A percentile compares a stretch with the other conserved stretches of the same genome.
phyloP scores from a whole-genome alignment of 1,140 invertebrate genomes.

The Scaptomyza pallida region DNA sequence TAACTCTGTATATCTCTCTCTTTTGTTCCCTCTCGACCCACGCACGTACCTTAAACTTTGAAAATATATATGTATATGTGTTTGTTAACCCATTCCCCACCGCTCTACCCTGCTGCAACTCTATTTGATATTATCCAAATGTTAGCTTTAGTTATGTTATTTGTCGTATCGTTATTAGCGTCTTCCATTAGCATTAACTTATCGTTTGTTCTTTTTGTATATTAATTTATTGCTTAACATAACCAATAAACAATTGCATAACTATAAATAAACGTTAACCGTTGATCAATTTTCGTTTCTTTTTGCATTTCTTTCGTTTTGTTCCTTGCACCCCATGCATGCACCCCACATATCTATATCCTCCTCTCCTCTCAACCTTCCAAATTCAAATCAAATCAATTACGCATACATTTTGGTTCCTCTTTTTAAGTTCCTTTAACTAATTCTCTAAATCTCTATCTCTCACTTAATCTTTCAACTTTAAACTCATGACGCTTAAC shows the following conservation, averaged over 20 bases:
- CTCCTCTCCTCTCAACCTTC: not conserved
- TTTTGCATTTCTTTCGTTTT: conserved; percentile 51
- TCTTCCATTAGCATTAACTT: conserved; percentile 7
- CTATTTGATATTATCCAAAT: conserved; percentile 27
- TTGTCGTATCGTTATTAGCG: conserved; percentile 23
- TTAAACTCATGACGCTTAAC: conserved; percentile 66
- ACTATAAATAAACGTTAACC: conserved; percentile 22
- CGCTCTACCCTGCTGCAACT: not conserved
- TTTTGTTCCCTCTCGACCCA: not conserved
- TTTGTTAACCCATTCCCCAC: conserved; percentile 20
- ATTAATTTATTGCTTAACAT: conserved; percentile 40
- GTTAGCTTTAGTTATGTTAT: conserved; percentile 24
- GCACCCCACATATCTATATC: conserved; percentile 10
- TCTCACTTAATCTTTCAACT: conserved; percentile 45
- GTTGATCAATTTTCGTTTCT: conserved; percentile 45
- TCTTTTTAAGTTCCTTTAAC: conserved; percentile 40
- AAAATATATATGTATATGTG: not conserved
- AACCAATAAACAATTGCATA: conserved; percentile 31
- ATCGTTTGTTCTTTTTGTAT: conserved; percentile 36
- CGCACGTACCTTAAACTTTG: not conserved
- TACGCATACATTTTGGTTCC: conserved; percentile 7
- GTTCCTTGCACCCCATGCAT: conserved; percentile 49
- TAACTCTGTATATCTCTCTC: conserved; percentile 16
- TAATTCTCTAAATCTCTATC: conserved; percentile 67
- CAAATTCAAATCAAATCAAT: not conserved